These are phyloP conservation scores for Phylloscopus whistleri DNA, from an alignment of 2,113 vertebrate genomes.

Conservation along the genomic window DNA sequence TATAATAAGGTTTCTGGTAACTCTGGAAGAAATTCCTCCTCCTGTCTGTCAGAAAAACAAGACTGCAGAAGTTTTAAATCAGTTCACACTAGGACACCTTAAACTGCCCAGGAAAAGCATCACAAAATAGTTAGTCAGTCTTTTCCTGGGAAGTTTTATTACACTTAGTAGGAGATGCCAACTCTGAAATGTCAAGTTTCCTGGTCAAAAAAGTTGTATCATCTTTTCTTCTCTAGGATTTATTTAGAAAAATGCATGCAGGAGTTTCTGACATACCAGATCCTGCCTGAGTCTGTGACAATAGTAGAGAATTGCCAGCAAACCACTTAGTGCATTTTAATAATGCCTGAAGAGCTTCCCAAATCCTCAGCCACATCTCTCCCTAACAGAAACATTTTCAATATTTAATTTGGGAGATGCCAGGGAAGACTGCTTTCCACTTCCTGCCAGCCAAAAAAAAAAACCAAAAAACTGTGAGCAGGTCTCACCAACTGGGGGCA, in stretches of 20 bases:
- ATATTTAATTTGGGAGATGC: constrained; percentile 15
- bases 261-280: not conserved
- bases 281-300: not conserved
- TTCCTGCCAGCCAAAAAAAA: not conserved
- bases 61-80: constrained; percentile 28
- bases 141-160: constrained; percentile 14
- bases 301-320: constrained; percentile 28
- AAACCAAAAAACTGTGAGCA: not conserved
- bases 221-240: not conserved
- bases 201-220: not conserved
- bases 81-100: constrained; percentile 16
- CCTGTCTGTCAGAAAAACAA: not conserved
- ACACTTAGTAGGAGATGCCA: not conserved
- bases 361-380: not conserved
- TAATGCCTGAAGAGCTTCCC: constrained; percentile 21
- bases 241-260: constrained; percentile 26
- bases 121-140: not conserved
- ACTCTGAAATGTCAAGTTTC: not conserved
- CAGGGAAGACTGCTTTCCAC: not conserved
- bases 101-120: not conserved
- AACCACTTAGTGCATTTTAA: constrained; percentile 25
- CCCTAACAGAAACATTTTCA: not conserved
- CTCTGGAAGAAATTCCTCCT: not conserved
- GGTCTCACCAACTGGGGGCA: not conserved
- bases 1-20: not conserved